A percentile compares a stretch with the other conserved stretches of the same genome.
phyloP scores from a whole-genome alignment of 35 echinoderm and acorn worm species.

The Chiridota heheva region DNA sequence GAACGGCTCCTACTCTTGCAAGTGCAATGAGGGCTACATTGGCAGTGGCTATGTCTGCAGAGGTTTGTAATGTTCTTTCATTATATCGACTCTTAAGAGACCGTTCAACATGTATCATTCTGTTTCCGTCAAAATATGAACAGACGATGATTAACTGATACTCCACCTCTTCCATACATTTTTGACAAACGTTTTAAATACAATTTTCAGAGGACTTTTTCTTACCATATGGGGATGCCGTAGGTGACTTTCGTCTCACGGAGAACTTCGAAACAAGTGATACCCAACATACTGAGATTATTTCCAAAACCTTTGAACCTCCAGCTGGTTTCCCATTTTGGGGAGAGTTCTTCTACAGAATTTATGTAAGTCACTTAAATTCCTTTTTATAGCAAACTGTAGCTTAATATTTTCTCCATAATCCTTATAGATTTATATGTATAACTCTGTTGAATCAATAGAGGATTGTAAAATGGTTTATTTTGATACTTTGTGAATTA shows the following conservation, averaged over 20 bases:
- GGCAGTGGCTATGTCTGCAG: constrained; percentile 37
- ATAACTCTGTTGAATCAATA: not conserved
- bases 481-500: constrained; percentile 40
- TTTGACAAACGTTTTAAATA: not conserved
- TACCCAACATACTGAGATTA: constrained; percentile 32
- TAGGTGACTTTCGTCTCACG: constrained; percentile 31
- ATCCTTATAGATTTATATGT: constrained; percentile 41
- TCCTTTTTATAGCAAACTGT: not conserved
- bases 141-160: too few species aligned
- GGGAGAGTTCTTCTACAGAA: constrained; percentile 51
- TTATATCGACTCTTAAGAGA: not conserved
- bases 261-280: constrained; percentile 5
- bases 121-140: too few species aligned
- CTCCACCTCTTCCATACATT: not conserved
- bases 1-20: constrained; percentile 29
- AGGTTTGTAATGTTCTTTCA: constrained; percentile 10
- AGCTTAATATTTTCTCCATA: not conserved
- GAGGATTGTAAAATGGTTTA: constrained; percentile 20
- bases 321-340: constrained; percentile 47
- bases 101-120: too few species aligned
- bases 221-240: constrained; percentile 22
- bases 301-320: constrained; percentile 50
- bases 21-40: constrained; percentile 13
- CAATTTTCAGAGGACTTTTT: constrained; percentile 49
- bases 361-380: constrained; percentile 49